These are phyloP conservation scores for Petrolisthes cinctipes DNA, from an alignment of 2,888 invertebrate species.

Conservation along the genomic window DNA sequence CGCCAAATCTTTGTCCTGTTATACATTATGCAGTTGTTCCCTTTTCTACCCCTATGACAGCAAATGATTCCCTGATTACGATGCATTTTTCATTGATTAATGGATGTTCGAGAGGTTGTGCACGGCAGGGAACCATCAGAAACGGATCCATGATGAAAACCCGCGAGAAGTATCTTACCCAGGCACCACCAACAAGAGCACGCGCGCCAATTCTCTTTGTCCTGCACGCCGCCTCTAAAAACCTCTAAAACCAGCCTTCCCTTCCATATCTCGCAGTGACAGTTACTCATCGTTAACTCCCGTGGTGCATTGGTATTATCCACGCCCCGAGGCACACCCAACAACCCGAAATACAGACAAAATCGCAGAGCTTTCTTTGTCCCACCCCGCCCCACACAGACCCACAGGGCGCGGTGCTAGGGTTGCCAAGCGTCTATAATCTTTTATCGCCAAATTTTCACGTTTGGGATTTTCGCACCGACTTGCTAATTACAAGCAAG, in stretches of 20 bases:
- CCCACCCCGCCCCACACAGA: slow-evolving; percentile 21
- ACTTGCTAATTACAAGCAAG: slow-evolving; percentile 8
- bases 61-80: background rate
- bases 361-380: slow-evolving; percentile 31
- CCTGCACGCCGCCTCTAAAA: slow-evolving; percentile 40
- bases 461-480: slow-evolving; percentile 11
- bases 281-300: slow-evolving; percentile 10
- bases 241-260: slow-evolving; percentile 24
- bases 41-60: background rate
- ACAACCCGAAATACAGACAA: background rate
- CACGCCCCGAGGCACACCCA: background rate
- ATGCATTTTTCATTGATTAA: too few relatives aligned
- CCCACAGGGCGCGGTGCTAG: slow-evolving; percentile 39
- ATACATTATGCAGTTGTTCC: background rate
- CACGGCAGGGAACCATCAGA: background rate
- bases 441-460: slow-evolving; percentile 4
- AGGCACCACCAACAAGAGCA: slow-evolving; percentile 63
- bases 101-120: too few relatives aligned
- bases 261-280: slow-evolving; percentile 21
- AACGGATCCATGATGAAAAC: background rate
- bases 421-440: slow-evolving; percentile 5
- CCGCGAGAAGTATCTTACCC: slow-evolving; percentile 39
- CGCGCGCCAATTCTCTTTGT: slow-evolving; percentile 65
- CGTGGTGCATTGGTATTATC: background rate
- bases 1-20: background rate